These are phyloP conservation scores for Panurus biarmicus DNA, from an alignment of 2,113 vertebrate genomes.

Conservation along the genomic window DNA sequence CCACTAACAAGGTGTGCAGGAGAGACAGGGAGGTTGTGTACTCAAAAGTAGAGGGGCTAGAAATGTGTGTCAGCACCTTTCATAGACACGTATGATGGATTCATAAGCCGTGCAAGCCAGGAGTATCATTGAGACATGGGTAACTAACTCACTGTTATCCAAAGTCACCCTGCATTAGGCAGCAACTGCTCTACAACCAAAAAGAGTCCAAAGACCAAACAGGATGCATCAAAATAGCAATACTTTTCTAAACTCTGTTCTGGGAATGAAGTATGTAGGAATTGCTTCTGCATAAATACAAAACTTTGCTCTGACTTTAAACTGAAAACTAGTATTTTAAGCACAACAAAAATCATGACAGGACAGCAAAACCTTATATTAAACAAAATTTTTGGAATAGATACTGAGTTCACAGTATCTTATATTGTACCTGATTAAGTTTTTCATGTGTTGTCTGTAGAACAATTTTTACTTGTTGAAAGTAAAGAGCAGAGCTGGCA, in stretches of 20 bases:
- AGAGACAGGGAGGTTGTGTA: neutral
- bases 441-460: neutral
- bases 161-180: neutral
- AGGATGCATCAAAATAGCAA: neutral
- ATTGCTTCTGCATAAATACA: neutral
- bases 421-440: neutral
- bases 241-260: neutral
- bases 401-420: neutral
- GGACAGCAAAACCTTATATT: neutral
- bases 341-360: neutral
- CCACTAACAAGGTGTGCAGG: neutral
- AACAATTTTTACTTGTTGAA: neutral
- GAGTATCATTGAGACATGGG: accelerated
- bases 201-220: neutral
- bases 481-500: neutral
- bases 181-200: neutral
- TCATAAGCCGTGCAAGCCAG: neutral
- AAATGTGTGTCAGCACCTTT: neutral
- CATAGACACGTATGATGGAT: neutral
- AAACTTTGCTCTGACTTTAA: neutral
- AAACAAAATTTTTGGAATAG: neutral
- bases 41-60: neutral
- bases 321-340: neutral
- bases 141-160: neutral
- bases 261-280: neutral